These are phyloP conservation scores for Drosophila pallidifrons DNA, from an alignment of 1,140 invertebrate species.

Conservation along the genomic window DNA sequence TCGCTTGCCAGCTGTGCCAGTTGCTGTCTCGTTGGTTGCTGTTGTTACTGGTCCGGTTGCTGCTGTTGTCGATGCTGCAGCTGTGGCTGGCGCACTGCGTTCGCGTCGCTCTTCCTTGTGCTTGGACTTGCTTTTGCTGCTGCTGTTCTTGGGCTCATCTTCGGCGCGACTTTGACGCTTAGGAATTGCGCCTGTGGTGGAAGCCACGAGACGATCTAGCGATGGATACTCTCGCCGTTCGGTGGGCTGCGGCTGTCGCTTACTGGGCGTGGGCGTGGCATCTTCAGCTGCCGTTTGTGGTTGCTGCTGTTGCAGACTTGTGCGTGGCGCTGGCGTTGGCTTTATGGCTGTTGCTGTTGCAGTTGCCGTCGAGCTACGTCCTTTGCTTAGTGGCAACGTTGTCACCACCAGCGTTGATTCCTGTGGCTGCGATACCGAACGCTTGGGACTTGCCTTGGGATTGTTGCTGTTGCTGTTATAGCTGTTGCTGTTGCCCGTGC, in stretches of 20 bases:
- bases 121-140: slow-evolving; percentile 22
- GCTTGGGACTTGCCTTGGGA: slow-evolving; percentile 51
- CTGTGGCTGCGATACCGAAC: slow-evolving; percentile 25
- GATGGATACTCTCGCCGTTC: slow-evolving; percentile 73
- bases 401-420: slow-evolving; percentile 54
- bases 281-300: slow-evolving; percentile 17
- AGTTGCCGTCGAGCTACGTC: slow-evolving; percentile 37
- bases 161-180: slow-evolving; percentile 46
- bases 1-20: slow-evolving; percentile 39
- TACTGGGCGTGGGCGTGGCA: slow-evolving; percentile 28
- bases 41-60: slow-evolving; percentile 24
- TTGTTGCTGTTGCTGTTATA: neutral
- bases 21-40: neutral
- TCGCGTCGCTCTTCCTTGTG: slow-evolving; percentile 34
- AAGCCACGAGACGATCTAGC: slow-evolving; percentile 68
- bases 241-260: slow-evolving; percentile 37
- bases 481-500: slow-evolving; percentile 1
- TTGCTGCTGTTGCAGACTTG: slow-evolving; percentile 53
- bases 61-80: neutral
- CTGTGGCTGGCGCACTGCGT: slow-evolving; percentile 20
- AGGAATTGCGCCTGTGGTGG: slow-evolving; percentile 75
- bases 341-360: neutral
- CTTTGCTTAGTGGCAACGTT: slow-evolving; percentile 72
- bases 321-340: slow-evolving; percentile 74
- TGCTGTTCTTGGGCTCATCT: slow-evolving; percentile 22